These are phyloP conservation scores for Xenopus borealis DNA, from an alignment of 2,113 vertebrate species.

Conservation along the genomic window DNA sequence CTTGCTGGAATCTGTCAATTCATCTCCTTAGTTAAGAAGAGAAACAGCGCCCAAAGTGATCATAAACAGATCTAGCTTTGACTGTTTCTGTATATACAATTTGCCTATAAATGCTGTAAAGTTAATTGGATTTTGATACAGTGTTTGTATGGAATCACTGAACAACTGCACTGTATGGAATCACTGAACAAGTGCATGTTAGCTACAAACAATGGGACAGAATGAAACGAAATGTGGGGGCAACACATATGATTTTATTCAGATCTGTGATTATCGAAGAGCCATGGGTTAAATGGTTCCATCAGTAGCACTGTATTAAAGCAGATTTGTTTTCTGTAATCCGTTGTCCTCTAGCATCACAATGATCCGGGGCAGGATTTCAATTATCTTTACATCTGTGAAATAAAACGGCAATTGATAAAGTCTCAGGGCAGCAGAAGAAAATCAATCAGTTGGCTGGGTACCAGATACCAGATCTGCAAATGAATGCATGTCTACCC, in stretches of 20 bases:
- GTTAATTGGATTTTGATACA: too few species aligned
- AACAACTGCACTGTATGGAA: too few species aligned
- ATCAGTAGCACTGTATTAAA: neutral
- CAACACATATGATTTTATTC: neutral
- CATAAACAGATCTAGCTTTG: too few species aligned
- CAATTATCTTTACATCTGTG: constrained; percentile 46
- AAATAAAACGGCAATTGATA: constrained; percentile 45
- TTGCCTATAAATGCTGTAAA: too few species aligned
- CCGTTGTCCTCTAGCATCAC: constrained; percentile 26
- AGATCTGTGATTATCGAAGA: constrained; percentile 2
- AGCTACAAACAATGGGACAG: too few species aligned
- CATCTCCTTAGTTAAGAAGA: too few species aligned
- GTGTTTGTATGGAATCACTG: too few species aligned
- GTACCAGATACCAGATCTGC: constrained; percentile 41
- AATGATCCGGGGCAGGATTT: constrained; percentile 41
- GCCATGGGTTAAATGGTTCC: constrained; percentile 25
- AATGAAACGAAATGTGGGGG: neutral
- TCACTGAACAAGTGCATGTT: too few species aligned
- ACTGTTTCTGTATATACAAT: too few species aligned
- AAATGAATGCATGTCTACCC: constrained; percentile 16
- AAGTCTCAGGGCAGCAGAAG: constrained; percentile 39
- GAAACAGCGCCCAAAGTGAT: too few species aligned
- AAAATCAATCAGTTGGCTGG: constrained; percentile 44
- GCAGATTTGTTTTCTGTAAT: constrained; percentile 21
- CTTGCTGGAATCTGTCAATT: too few species aligned